Conservation (phyloP, 2,888 invertebrate species). For the Oscheius sp. region DNA sequence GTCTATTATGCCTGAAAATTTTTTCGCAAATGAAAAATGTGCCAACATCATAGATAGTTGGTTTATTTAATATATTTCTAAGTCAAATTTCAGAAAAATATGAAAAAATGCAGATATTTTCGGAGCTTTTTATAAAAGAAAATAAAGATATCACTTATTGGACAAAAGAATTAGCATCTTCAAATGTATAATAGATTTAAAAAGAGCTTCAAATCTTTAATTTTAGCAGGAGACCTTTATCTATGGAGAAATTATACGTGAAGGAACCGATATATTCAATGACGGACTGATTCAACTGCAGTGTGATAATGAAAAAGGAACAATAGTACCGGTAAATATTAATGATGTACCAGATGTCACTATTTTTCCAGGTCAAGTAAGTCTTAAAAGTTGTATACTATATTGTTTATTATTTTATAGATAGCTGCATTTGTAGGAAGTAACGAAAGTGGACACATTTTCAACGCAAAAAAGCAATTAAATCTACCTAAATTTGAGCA, state of each 20-base stretch:
- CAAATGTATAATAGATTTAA: too few species aligned
- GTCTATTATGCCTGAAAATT: too few species aligned
- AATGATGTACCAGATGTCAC: slow-evolving; percentile 34
- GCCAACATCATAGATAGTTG: too few species aligned
- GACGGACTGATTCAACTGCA: slow-evolving; percentile 35
- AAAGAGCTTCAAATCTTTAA: too few species aligned
- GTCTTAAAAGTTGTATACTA: too few species aligned
- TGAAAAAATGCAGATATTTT: too few species aligned
- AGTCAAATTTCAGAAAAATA: too few species aligned
- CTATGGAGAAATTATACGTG: slow-evolving; percentile 43
- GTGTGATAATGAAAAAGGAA: slow-evolving; percentile 42
- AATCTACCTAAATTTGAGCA: background rate
- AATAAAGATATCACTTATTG: too few species aligned
- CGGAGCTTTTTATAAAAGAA: too few species aligned
- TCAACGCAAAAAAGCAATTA: slow-evolving; percentile 20
- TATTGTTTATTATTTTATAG: background rate
- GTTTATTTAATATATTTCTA: too few species aligned
- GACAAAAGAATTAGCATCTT: too few species aligned
- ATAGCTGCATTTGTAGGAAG: slow-evolving; percentile 36
- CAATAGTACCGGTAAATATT: slow-evolving; percentile 37
- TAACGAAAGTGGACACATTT: slow-evolving; percentile 31
- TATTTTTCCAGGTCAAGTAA: slow-evolving; percentile 38
- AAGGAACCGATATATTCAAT: slow-evolving; percentile 31
- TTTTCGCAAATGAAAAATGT: too few species aligned
- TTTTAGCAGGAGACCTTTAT: slow-evolving; percentile 33